phyloP scores from a whole-genome alignment of 2,113 vertebrate species.

The Epinephelus lanceolatus region DNA sequence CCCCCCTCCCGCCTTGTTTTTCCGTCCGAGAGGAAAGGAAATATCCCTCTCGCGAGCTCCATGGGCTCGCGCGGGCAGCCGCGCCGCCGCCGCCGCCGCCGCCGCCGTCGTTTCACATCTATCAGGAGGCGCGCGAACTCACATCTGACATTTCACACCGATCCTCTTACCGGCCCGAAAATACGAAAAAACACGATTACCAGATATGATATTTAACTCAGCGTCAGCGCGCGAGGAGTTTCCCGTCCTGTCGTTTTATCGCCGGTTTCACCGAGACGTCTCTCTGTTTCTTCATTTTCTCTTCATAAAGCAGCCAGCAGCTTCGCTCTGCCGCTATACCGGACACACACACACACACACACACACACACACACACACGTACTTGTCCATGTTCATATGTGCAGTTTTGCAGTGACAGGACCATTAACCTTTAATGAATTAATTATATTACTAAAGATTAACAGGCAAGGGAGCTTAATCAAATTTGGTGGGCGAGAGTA shows the following conservation, averaged over 20 bases:
- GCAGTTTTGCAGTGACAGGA: constrained; percentile 46
- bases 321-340: constrained; percentile 3
- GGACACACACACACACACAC: constrained; percentile 10
- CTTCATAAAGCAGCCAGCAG: constrained; percentile 7
- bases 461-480: constrained; percentile 49
- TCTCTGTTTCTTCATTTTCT: constrained; percentile 29
- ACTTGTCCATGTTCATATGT: constrained; percentile 33
- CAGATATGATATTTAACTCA: constrained; percentile 77
- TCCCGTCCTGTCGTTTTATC: constrained; percentile 59
- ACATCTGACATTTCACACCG: constrained; percentile 74
- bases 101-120: constrained; percentile 68
- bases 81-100: constrained; percentile 28
- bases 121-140: constrained; percentile 77
- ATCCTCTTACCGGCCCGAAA: constrained; percentile 73
- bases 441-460: constrained; percentile 59
- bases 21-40: constrained; percentile 82
- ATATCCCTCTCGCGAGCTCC: constrained; percentile 77
- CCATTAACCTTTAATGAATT: constrained; percentile 69
- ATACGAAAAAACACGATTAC: constrained; percentile 64
- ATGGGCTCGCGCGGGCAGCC: constrained; percentile 67
- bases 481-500: constrained; percentile 36
- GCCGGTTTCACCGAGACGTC: constrained; percentile 34
- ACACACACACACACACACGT: constrained; percentile 2
- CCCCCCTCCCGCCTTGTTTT: constrained; percentile 73
- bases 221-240: constrained; percentile 28